Evolutionary conservation across 2,888 invertebrate species (phyloP).

Genomic region (Xestia sexstrigata): DNA sequence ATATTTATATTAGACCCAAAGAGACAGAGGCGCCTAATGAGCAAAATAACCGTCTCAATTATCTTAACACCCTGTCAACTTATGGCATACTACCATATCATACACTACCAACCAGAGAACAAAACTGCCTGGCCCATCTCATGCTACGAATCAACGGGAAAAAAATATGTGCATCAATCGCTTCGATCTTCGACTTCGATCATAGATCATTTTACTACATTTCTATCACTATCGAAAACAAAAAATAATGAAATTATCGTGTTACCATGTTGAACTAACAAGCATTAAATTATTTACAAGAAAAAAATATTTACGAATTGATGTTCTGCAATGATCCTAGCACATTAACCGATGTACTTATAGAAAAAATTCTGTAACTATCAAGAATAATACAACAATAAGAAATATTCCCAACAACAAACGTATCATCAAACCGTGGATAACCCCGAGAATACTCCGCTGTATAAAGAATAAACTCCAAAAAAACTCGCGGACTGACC

Average conservation of each 20-base stretch:
- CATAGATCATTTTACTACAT: neutral
- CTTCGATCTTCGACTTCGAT: slow-evolving; percentile 1
- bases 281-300: neutral
- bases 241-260: neutral
- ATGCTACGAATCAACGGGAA: too few species aligned
- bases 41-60: too few species aligned
- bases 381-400: neutral
- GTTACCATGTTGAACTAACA: neutral
- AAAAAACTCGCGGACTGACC: too few species aligned
- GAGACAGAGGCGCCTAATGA: too few species aligned
- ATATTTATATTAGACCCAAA: too few species aligned
- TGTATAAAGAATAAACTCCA: too few species aligned
- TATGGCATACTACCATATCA: too few species aligned
- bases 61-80: neutral
- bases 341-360: neutral
- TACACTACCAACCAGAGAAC: too few species aligned
- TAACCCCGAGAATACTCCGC: too few species aligned
- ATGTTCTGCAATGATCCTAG: neutral
- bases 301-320: neutral
- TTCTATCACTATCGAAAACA: neutral
- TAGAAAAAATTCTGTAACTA: slow-evolving; percentile 1
- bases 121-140: too few species aligned
- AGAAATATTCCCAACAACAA: neutral
- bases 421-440: neutral
- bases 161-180: too few species aligned